Evolutionary conservation across 2,113 vertebrate species (phyloP).

Genomic region (Acrocephalus kingi): DNA sequence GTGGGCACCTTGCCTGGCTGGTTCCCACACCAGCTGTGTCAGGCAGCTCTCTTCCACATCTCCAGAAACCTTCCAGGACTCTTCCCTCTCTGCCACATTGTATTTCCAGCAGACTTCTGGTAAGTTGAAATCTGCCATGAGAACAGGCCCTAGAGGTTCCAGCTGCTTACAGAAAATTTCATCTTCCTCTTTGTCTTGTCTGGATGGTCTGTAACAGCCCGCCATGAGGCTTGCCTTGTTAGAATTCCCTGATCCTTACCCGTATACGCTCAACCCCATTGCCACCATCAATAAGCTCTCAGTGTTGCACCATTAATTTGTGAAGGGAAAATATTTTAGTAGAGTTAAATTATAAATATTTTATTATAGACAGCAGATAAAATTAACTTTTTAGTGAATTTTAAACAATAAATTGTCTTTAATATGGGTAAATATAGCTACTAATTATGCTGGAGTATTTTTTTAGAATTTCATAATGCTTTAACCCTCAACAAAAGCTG

Average conservation of each 20-base stretch:
- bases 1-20: neutral
- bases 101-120: neutral
- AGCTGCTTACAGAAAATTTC: neutral
- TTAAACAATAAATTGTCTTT: neutral
- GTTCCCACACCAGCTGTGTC: no score
- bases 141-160: neutral
- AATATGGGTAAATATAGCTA: neutral
- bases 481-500: neutral
- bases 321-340: neutral
- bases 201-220: neutral
- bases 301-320: neutral
- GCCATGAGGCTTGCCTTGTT: neutral
- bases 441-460: neutral
- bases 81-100: neutral
- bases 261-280: fast-evolving
- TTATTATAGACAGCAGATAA: neutral
- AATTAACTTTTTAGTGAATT: neutral
- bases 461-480: neutral
- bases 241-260: neutral
- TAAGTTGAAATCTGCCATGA: neutral
- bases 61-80: neutral
- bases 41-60: neutral
- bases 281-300: neutral
- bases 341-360: neutral
- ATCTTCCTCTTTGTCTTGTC: neutral